A percentile compares a stretch with the other conserved stretches of the same genome.
Evolutionary conservation across 2,797 vertebrate genomes (phyloP).

Genomic region (Cuculus canorus): DNA sequence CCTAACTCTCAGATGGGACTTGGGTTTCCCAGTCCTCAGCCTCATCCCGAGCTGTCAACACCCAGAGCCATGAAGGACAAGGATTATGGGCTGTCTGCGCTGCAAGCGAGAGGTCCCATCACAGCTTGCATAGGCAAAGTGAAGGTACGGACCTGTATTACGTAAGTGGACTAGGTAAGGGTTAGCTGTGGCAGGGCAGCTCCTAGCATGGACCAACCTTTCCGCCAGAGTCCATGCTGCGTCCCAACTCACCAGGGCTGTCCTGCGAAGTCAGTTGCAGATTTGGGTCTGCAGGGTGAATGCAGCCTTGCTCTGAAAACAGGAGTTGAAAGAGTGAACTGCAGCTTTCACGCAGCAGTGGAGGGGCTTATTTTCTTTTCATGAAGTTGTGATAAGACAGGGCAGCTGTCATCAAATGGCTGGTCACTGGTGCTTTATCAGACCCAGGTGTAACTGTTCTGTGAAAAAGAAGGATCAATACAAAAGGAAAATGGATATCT

Average conservation of each 20-base stretch:
- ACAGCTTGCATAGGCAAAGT: neutral
- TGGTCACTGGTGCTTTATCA: neutral
- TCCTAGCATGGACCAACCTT: neutral
- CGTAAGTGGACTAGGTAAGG: neutral
- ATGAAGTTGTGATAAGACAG: neutral
- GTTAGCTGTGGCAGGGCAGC: neutral
- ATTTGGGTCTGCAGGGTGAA: neutral
- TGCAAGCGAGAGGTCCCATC: neutral
- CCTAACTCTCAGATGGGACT: neutral
- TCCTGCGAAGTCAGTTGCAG: neutral
- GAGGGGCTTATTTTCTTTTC: neutral
- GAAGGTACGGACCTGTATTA: neutral
- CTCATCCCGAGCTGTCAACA: neutral
- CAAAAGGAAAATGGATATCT: neutral
- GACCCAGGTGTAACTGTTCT: neutral
- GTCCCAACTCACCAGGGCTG: neutral
- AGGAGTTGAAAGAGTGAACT: neutral
- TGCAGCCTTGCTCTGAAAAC: neutral
- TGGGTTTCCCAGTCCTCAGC: neutral
- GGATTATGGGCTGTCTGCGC: neutral
- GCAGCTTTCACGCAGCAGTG: neutral
- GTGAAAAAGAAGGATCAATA: neutral
- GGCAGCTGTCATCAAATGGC: rapidly evolving
- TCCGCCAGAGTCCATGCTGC: rapidly evolving
- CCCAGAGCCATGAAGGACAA: neutral